Evolutionary conservation across 30 jellyfish, hydroid and myxozoan genomes (phyloP), one percentile per base, ranked within the genome.

Genomic region (Pseudorhiza aurosa): DNA sequence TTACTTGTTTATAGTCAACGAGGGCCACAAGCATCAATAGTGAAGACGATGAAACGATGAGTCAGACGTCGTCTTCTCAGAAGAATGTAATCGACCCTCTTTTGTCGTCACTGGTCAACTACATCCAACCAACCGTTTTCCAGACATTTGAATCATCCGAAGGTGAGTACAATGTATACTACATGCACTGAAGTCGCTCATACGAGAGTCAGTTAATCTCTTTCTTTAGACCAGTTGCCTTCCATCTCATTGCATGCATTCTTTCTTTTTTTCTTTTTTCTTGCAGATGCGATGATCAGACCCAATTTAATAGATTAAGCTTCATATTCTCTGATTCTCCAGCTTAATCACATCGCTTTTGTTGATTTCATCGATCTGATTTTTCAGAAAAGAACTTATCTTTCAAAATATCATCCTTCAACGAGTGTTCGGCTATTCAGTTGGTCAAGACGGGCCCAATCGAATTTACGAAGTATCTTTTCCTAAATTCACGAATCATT

Each of bases 101-200:
- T 17, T 59, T 90, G 30, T 90, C 97, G 17, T 74, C 97, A 33
- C 36, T 90, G 21, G 96, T 90, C 58, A 90, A 90, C 47, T 90
- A 90, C 50, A 65, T 90, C 15, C 97, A 90, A 51, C 96, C 97
- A 15, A 71, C 70, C 15, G 87, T 95, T 36, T 90, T 90, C 51
- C 95, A 77, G 21, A 77, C 86, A 24, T 83, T 90, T 59, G 97
- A 90, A 30, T 43, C 60, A 1, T 58, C 97, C 1, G 97, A 90
- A 83, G 97, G 97, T 90, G 70, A 53, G 5, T 53, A 3, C 6
- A 53, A 18, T 53, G 14, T 2, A 5, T 39, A 5, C 14, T 21
- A 2, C 22, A 21, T 53, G 36, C 36, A n/a, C n/a, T n/a, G n/a
- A n/a, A n/a, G n/a, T n/a, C n/a, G n/a, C n/a, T n/a, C n/a, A n/a